Conservation (phyloP, 2,797 vertebrate genomes). For the Mus minutoides region DNA sequence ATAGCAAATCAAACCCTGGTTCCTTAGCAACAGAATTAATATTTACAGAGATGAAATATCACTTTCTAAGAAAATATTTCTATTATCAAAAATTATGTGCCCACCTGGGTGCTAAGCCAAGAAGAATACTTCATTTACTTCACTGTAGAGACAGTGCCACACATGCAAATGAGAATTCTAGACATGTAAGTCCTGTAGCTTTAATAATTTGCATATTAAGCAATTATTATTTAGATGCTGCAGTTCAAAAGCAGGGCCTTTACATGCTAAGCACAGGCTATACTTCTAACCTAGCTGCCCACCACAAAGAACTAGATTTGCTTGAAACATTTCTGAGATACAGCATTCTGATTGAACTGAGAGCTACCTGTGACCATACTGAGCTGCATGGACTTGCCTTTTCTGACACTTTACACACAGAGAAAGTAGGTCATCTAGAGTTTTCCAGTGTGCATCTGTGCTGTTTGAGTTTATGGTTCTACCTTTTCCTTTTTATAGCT, state of each 20-base stretch:
- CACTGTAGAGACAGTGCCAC: neutral
- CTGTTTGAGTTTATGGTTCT: neutral
- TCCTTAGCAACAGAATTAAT: neutral
- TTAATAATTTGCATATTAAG: neutral
- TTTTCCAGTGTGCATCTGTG: neutral
- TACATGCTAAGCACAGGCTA: neutral
- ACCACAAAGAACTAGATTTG: neutral
- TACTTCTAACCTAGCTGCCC: neutral
- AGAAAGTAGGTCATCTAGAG: neutral
- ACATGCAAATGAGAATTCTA: neutral
- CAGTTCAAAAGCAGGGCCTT: neutral
- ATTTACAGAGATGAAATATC: neutral
- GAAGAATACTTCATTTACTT: neutral
- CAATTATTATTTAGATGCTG: neutral
- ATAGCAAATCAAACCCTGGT: neutral
- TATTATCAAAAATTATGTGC: neutral
- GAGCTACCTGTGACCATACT: too few relatives aligned
- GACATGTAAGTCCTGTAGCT: neutral
- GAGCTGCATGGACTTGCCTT: neutral
- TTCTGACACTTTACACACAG: neutral
- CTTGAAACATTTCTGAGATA: neutral
- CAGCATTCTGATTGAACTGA: neutral
- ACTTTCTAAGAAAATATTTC: neutral
- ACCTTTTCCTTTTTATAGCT: neutral
- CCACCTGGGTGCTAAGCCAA: neutral